Evolutionary conservation across 2,113 vertebrate genomes (phyloP), one percentile per base, ranked within the genome.

Genomic region (Nannobrachium achirus): DNA sequence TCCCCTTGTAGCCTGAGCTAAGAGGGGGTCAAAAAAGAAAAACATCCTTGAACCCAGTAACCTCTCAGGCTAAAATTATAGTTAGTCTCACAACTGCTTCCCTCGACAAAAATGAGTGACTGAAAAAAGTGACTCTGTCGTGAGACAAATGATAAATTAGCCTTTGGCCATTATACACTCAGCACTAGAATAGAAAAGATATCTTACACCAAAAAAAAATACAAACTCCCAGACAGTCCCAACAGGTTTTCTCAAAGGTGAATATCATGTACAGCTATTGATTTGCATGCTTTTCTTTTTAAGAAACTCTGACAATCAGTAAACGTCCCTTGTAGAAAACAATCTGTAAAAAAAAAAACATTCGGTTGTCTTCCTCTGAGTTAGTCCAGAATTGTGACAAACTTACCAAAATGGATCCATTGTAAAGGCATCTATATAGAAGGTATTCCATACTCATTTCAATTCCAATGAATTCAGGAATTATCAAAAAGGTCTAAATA

Each of bases 331-430:
- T 71, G 71, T 89, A 91, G 82, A 93, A 92, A 92, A 91, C 77
- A 81, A 85, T 82, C 79, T 74, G 83, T 92, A 92, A 86, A 91
- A 86, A 92, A 82, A 76, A 86, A 83, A 86, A 82, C 86, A 88
- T 92, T 92, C 86, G 19, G 49, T 61, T 65, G 86, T 91, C 88
- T 87, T 89, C 76, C 79, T 83, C 82, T 87, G 82, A 91, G 86
- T 81, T 78, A 48, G 70, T 65, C 44, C 65, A 76, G 50, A 76
- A 56, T 65, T 78, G 60, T 64, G 73, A 83, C 71, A 66, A 77
- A 66, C 74, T 82, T 63, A 78, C 74, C 68, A 80, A 76, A 84
- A 69, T 44, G 55, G 46, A 62, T 74, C 66, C 7, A 66, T 69
- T 63, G 63, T 58, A 78, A 84, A 85, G 79, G 80, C 82, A 79